phyloP scores from a whole-genome alignment of 2,888 invertebrate species.

The Gortyna flavago region DNA sequence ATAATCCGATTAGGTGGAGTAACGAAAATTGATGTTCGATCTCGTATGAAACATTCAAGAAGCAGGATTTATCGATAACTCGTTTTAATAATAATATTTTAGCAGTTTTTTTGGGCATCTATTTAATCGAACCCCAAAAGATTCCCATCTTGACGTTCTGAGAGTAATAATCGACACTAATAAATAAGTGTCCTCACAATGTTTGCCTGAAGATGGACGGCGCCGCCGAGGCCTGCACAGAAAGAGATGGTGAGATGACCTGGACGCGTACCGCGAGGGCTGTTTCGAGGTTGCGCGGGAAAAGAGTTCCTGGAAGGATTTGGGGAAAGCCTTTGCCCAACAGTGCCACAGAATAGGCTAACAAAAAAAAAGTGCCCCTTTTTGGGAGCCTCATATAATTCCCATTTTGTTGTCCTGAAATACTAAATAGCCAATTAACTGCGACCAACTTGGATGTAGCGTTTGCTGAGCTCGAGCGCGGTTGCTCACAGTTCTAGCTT shows the following conservation, averaged over 20 bases:
- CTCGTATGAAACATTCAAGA: constrained; percentile 24
- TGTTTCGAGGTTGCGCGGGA: neutral
- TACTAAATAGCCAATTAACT: neutral
- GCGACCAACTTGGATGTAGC: neutral
- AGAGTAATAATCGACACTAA: neutral
- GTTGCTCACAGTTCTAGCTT: neutral
- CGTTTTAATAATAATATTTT: neutral
- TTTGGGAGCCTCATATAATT: neutral
- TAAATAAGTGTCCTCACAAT: neutral
- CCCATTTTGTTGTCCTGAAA: neutral
- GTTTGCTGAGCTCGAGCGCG: neutral
- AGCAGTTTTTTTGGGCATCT: neutral
- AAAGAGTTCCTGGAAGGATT: neutral
- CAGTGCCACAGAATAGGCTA: neutral
- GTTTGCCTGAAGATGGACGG: neutral
- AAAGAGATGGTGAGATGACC: neutral
- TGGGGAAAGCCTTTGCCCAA: neutral
- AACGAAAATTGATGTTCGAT: constrained; percentile 10
- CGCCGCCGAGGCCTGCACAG: neutral
- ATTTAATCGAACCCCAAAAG: neutral
- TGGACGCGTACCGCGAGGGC: neutral
- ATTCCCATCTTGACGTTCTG: neutral
- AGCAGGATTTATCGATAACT: neutral
- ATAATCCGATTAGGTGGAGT: constrained; percentile 7
- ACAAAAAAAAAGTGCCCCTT: neutral